phyloP scores from a whole-genome alignment of 2,888 invertebrate genomes.

The Bembecia ichneumoniformis region DNA sequence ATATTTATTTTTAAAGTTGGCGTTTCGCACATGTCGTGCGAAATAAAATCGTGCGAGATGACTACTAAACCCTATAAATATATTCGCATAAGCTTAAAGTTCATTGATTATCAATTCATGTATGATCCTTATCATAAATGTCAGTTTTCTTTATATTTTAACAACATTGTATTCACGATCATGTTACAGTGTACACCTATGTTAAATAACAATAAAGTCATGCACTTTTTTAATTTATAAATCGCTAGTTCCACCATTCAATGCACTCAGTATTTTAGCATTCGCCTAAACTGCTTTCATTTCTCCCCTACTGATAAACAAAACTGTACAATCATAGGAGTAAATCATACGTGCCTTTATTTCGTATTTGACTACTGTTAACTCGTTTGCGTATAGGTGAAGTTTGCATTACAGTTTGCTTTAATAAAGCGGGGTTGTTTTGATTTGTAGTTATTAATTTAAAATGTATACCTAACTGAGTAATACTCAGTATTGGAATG shows the following conservation, averaged over 20 bases:
- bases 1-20: too few species aligned
- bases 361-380: conserved; percentile 22
- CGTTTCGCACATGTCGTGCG: too few species aligned
- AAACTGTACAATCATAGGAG: conserved; percentile 33
- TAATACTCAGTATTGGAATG: too few species aligned
- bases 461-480: conserved; percentile 13
- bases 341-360: conserved; percentile 50
- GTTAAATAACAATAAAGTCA: too few species aligned
- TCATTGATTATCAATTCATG: neutral
- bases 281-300: conserved; percentile 8
- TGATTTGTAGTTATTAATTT: conserved; percentile 54
- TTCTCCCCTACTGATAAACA: conserved; percentile 28
- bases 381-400: conserved; percentile 42
- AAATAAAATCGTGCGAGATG: too few species aligned
- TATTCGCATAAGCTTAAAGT: neutral
- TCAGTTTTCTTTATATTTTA: neutral
- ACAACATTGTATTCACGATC: too few species aligned
- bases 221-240: neutral
- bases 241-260: neutral
- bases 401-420: conserved; percentile 58
- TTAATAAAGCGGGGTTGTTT: conserved; percentile 61
- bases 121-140: neutral
- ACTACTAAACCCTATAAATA: too few species aligned
- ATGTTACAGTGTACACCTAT: too few species aligned
- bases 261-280: neutral